Percentiles rank a stretch among this genome's conserved stretches.
Evolutionary conservation across 1,140 invertebrate species (phyloP).

Genomic region (Whitmania pigra): DNA sequence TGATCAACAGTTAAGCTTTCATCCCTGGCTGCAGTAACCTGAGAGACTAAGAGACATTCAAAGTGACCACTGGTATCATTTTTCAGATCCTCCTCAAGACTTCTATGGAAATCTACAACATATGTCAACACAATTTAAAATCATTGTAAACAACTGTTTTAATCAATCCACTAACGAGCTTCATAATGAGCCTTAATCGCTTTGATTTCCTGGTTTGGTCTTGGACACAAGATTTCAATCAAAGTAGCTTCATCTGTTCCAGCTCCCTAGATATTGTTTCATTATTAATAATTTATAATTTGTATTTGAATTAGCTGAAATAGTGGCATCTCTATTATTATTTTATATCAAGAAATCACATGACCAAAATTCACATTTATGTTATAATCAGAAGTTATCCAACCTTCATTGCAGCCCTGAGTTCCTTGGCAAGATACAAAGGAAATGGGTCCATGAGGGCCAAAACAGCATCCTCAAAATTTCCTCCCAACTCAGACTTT

Average conservation of each 20-base stretch:
- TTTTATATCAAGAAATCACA: not conserved
- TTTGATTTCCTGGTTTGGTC: constrained; percentile 43
- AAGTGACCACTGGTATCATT: constrained; percentile 29
- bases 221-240: constrained; percentile 46
- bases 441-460: constrained; percentile 35
- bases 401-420: constrained; percentile 36
- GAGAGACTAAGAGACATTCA: constrained; percentile 27
- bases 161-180: constrained; percentile 20
- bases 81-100: constrained; percentile 29
- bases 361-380: not conserved
- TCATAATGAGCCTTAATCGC: constrained; percentile 41
- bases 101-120: constrained; percentile 27
- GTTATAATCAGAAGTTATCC: not conserved
- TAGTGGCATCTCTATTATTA: not conserved
- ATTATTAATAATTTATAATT: not conserved
- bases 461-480: constrained; percentile 36
- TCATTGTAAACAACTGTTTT: not conserved
- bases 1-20: constrained; percentile 9
- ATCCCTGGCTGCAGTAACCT: constrained; percentile 24
- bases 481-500: constrained; percentile 39
- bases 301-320: not conserved
- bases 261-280: constrained; percentile 32
- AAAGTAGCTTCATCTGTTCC: constrained; percentile 45
- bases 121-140: not conserved
- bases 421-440: constrained; percentile 40